A percentile compares a stretch with the other conserved stretches of the same genome.
These are phyloP conservation scores for Ametastegia equiseti DNA, from an alignment of 2,888 invertebrate genomes.

Conservation along the genomic window DNA sequence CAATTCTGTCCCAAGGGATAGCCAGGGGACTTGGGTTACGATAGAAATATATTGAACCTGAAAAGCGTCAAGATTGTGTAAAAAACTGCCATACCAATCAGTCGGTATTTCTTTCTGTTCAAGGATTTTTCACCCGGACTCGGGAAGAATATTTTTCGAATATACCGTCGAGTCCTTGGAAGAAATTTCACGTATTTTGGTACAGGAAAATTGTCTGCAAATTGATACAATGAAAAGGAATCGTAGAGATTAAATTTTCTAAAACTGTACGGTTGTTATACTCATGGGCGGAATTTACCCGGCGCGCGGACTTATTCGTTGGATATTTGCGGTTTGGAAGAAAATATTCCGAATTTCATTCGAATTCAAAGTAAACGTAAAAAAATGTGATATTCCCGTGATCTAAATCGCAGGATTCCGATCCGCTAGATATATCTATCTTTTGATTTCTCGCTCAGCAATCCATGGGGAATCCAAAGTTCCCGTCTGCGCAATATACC, in stretches of 20 bases:
- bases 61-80: conserved; percentile 9
- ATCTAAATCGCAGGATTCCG: not conserved
- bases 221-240: too few species aligned
- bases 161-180: not conserved
- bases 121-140: not conserved
- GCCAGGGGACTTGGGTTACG: not conserved
- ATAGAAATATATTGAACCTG: conserved; percentile 5
- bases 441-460: not conserved
- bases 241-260: too few species aligned
- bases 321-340: too few species aligned
- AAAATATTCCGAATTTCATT: too few species aligned
- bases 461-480: not conserved
- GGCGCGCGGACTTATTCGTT: too few species aligned
- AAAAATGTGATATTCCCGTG: too few species aligned
- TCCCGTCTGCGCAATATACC: not conserved
- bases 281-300: too few species aligned
- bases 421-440: not conserved
- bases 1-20: conserved; percentile 16
- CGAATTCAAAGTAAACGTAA: too few species aligned
- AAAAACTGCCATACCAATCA: conserved; percentile 17
- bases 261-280: too few species aligned
- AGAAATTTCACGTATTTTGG: not conserved
- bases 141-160: not conserved
- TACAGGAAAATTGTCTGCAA: too few species aligned
- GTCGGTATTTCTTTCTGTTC: not conserved